These are phyloP conservation scores for Cyclina sinensis DNA, from an alignment of 1,140 invertebrate species.

Conservation along the genomic window DNA sequence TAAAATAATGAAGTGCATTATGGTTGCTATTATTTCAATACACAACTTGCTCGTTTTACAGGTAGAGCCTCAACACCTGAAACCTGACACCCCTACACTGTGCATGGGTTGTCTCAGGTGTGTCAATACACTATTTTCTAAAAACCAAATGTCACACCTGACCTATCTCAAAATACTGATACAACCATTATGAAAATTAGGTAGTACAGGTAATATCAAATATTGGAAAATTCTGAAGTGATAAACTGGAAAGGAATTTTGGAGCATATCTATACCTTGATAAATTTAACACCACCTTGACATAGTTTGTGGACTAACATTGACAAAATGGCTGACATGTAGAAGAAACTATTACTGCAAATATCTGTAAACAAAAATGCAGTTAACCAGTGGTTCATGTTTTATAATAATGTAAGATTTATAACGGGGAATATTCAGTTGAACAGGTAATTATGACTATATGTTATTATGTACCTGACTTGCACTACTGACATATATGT, in stretches of 20 bases:
- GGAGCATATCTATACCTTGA: not conserved
- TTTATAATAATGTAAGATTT: too few relatives aligned
- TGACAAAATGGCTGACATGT: not conserved
- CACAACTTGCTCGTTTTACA: too few relatives aligned
- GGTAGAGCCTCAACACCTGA: not conserved
- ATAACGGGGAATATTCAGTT: too few relatives aligned
- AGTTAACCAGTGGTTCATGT: too few relatives aligned
- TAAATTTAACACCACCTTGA: not conserved
- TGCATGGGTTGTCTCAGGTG: not conserved
- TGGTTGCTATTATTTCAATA: too few relatives aligned
- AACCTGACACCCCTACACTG: conserved; percentile 1
- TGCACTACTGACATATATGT: too few relatives aligned
- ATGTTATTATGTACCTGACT: too few relatives aligned
- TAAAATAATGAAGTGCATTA: too few relatives aligned
- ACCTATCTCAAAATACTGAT: not conserved
- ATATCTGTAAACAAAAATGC: too few relatives aligned
- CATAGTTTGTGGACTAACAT: conserved; percentile 8
- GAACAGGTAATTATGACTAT: too few relatives aligned
- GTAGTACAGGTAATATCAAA: not conserved
- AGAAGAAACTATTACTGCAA: not conserved
- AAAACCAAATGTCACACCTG: not conserved
- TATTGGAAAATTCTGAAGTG: not conserved
- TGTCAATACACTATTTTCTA: conserved; percentile 1
- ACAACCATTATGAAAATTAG: not conserved
- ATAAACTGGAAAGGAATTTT: conserved; percentile 22